Evolutionary conservation across 2,113 vertebrate species (phyloP).

Genomic region (Rhizomys pruinosus): DNA sequence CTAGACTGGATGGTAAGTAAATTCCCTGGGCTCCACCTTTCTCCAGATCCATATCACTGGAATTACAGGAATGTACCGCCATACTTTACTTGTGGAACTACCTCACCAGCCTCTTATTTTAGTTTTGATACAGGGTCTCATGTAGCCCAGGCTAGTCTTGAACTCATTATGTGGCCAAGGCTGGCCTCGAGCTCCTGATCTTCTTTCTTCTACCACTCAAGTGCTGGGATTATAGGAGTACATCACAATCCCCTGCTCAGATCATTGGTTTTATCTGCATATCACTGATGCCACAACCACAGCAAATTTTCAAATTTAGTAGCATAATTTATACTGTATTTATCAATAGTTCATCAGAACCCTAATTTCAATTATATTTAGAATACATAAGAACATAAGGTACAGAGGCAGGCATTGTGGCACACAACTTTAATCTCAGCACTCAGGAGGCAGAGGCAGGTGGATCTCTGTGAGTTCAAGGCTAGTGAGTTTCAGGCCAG

Average conservation of each 20-base stretch:
- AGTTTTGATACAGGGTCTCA: not conserved
- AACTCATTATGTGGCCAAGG: not conserved
- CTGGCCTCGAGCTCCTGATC: not conserved
- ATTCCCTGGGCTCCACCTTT: not conserved
- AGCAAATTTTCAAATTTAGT: not conserved
- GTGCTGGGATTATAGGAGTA: not conserved
- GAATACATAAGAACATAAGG: not conserved
- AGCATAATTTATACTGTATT: not conserved
- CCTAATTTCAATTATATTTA: not conserved
- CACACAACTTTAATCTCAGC: no score
- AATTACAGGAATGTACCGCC: not conserved
- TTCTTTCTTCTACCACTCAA: not conserved
- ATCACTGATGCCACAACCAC: not conserved
- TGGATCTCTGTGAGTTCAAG: no score
- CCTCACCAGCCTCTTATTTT: not conserved
- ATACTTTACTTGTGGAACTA: not conserved
- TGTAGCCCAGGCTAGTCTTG: not conserved
- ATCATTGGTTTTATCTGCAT: not conserved
- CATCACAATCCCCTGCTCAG: not conserved
- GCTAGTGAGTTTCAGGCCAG: no score
- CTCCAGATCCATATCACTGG: not conserved
- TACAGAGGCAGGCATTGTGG: no score
- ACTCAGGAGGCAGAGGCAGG: no score
- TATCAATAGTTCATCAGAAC: not conserved
- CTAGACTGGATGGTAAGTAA: not conserved